phyloP scores from a whole-genome alignment of 2,888 invertebrate species.

The Litoditis marina region DNA sequence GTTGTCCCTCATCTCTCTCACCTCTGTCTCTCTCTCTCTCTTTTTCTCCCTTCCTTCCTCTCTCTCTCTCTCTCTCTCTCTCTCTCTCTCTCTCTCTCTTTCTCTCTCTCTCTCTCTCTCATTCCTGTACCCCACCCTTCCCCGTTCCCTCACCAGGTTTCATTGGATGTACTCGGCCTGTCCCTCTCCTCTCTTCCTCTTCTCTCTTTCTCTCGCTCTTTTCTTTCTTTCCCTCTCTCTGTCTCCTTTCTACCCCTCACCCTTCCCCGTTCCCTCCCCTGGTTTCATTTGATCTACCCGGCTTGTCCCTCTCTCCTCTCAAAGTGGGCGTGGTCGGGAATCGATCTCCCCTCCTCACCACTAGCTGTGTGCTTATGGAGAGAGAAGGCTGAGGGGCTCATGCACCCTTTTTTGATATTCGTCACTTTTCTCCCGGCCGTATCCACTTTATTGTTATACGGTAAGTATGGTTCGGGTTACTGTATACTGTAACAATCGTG shows the following conservation, averaged over 20 bases:
- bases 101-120: slow-evolving; percentile 1
- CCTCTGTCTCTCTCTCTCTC: neutral
- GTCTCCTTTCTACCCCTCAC: neutral
- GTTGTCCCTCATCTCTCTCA: neutral
- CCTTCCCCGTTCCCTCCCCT: neutral
- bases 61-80: neutral
- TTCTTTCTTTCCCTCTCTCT: neutral
- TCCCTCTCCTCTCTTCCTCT: neutral
- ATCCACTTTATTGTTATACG: slow-evolving; percentile 16
- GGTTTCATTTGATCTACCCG: neutral
- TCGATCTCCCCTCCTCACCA: neutral
- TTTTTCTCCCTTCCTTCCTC: neutral
- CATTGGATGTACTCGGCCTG: neutral
- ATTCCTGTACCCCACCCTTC: neutral
- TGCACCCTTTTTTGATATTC: slow-evolving; percentile 11
- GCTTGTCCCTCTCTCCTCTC: neutral
- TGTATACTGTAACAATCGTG: neutral
- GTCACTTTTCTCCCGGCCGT: slow-evolving; percentile 15
- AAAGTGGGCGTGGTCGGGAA: slow-evolving; percentile 9
- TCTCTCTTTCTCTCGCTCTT: neutral
- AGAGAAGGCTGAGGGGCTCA: slow-evolving; percentile 19
- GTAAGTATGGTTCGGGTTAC: slow-evolving; percentile 4
- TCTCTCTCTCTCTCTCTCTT: neutral
- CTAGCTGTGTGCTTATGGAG: slow-evolving; percentile 18
- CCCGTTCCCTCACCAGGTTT: neutral